A percentile compares a stretch with the other conserved stretches of the same genome.
phyloP scores from a whole-genome alignment of 2,888 invertebrate species.

The Physocephala rufipes region DNA sequence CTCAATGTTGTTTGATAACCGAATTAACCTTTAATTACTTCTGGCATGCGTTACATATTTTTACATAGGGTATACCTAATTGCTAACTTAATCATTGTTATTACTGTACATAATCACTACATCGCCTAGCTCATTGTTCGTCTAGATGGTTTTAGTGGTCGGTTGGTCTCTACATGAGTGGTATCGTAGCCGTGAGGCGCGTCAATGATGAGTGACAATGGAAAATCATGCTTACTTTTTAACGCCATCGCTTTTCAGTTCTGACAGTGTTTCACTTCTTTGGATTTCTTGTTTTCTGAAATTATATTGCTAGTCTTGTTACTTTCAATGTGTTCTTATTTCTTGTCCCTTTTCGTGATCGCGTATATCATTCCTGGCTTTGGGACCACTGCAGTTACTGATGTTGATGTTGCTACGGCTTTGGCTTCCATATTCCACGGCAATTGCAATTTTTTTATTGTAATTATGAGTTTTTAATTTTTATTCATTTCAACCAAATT shows the following conservation, averaged over 20 bases:
- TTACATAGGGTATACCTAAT: background rate
- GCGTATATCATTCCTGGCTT: too few species aligned
- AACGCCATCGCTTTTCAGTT: too few species aligned
- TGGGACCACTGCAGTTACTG: background rate
- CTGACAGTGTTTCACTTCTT: too few species aligned
- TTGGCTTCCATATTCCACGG: background rate
- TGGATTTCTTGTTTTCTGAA: background rate
- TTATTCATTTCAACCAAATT: conserved; percentile 19
- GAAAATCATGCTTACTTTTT: too few species aligned
- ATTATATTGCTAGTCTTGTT: background rate
- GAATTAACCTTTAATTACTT: too few species aligned
- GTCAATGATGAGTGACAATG: too few species aligned
- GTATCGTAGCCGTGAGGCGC: too few species aligned
- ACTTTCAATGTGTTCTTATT: background rate
- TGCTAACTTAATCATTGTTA: background rate
- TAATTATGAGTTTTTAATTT: conserved; percentile 31
- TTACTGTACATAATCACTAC: background rate
- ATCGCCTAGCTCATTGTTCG: background rate
- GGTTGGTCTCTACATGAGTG: too few species aligned
- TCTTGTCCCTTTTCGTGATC: conserved; percentile 14
- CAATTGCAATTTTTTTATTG: conserved; percentile 15
- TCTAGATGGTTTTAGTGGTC: too few species aligned
- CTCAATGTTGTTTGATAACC: too few species aligned
- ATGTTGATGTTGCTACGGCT: conserved; percentile 2
- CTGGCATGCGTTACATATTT: too few species aligned